Base-by-base conservation (phyloP, 2,113 vertebrate species). In the Odobenus rosmarus region DNA sequence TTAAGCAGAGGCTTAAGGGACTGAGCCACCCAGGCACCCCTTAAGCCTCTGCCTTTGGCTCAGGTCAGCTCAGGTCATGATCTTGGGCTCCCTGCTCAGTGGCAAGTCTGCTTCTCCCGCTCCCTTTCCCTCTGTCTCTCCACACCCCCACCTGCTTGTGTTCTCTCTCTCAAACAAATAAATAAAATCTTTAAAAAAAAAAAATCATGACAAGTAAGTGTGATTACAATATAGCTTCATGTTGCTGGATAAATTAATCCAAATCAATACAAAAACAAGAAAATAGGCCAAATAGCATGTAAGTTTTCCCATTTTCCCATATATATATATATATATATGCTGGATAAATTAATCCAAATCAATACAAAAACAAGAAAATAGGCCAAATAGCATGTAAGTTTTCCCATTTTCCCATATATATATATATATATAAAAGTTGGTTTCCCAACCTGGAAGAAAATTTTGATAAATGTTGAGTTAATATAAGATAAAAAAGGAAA, bases 81-180 rank as follows among this genome's bases (percentile, higher is more conserved):
- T 69, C 64, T 69, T n/a, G 64, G 15, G 64, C 64, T 69, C 16
- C 33, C 16, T 69, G 7, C 33, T 69, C 16, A n/a, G 12, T n/a
- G 16, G 7, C 16, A 7, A 19, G 33, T n/a, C 33, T 69, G 64
- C 64, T 18, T 69, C 33, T n/a, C 64, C 33, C 7, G 3, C 64
- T 69, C 33, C 16, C 16, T n/a, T 33, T 69, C 15, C 33, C 15
- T 64, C 62, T 31, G 62, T 5, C 28, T 31, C 64, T 69, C 28
- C 24, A 11, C 12, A 13, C 16, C 33, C 6, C 33, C 4, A 15
- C 16, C 7, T 1, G 18, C 16, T 18, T 4, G 5, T 69, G 16
- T 19, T 69, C 33, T 69, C 15, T 69, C 64, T 69, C 33, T 67
- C 64, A 33, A 69, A 69, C 64, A 33, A 69, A 69, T n/a, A 69